Evolutionary conservation across 2,888 invertebrate genomes (phyloP), one percentile per base, ranked within the genome.

Genomic region (Netelia inedita): DNA sequence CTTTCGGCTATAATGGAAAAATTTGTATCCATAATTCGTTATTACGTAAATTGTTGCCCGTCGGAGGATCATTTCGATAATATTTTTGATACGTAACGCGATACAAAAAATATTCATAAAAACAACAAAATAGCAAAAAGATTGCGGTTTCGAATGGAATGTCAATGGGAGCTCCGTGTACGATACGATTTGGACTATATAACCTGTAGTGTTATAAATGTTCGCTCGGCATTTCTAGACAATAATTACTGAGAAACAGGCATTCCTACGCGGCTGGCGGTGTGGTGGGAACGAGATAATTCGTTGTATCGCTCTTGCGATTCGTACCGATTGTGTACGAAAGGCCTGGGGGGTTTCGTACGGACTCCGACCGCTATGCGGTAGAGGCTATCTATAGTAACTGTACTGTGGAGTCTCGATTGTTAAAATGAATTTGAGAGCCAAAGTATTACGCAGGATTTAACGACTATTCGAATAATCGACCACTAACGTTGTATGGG

Each of bases 171-270:
- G 14, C 14, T 14, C 14, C 46, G 46, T 46, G 46, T 28, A 35
- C 46, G 46, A 14, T 46, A 46, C 14, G 46, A 46, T 2, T 14
- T 46, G 2, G 10, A 46, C 14, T 46, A 14, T 46, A 46, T 46
- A 46, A 46, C 35, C 35, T 35, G 6, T 16, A 57, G 19, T 19
- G 57, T 19, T 57, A 2, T 16, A 57, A 63, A 65, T 71, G 81
- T 71, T 85, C 74, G 82, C 79, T 80, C 84, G 68, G 75, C 71
- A 68, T 78, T 74, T 75, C 86, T 75, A 83, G 84, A 86, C 83
- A 85, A 84, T 85, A 83, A 87, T 86, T 84, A 86, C 81, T 65
- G 50, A 84, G 69, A 79, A 65, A 80, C 84, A 55, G 59, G 76
- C 85, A 86, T 87, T 86, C 85, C 84, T 68, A 65, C 75, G 82